Conservation (phyloP, 2,113 vertebrate genomes). For the Epinephelus lanceolatus region DNA sequence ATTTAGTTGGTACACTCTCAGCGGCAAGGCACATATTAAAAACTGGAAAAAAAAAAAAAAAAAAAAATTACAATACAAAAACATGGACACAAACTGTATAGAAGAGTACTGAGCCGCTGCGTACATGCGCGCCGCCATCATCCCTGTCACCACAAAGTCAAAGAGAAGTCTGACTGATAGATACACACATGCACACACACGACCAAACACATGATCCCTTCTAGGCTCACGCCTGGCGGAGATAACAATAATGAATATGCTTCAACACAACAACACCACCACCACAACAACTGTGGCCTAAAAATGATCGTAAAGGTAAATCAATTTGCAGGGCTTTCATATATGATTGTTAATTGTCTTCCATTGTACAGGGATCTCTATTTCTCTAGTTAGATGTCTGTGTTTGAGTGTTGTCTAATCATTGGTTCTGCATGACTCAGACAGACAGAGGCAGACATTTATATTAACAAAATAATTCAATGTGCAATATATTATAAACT, state of each 20-base stretch:
- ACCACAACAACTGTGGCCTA: constrained; percentile 7
- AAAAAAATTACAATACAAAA: too few relatives aligned
- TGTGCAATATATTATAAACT: not conserved
- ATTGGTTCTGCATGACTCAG: constrained; percentile 30
- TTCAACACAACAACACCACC: not conserved
- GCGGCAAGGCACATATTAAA: too few relatives aligned
- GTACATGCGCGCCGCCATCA: too few relatives aligned
- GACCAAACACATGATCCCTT: too few relatives aligned
- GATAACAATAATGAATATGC: not conserved
- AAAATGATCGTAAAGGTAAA: constrained; percentile 12
- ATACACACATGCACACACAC: too few relatives aligned
- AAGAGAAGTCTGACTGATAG: too few relatives aligned
- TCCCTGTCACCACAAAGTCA: too few relatives aligned
- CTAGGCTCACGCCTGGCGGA: too few relatives aligned
- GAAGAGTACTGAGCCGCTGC: too few relatives aligned
- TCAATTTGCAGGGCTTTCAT: constrained; percentile 23
- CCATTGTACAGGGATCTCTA: constrained; percentile 10
- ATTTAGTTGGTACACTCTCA: too few relatives aligned
- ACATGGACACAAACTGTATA: too few relatives aligned
- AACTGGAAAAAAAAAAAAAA: too few relatives aligned
- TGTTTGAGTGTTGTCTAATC: constrained; percentile 7
- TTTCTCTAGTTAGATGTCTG: not conserved
- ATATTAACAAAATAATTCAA: constrained; percentile 19
- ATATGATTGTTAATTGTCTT: constrained; percentile 15
- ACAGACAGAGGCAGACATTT: constrained; percentile 7